These are phyloP conservation scores for Cettia cetti DNA, from an alignment of 2,113 vertebrate species.

Conservation along the genomic window DNA sequence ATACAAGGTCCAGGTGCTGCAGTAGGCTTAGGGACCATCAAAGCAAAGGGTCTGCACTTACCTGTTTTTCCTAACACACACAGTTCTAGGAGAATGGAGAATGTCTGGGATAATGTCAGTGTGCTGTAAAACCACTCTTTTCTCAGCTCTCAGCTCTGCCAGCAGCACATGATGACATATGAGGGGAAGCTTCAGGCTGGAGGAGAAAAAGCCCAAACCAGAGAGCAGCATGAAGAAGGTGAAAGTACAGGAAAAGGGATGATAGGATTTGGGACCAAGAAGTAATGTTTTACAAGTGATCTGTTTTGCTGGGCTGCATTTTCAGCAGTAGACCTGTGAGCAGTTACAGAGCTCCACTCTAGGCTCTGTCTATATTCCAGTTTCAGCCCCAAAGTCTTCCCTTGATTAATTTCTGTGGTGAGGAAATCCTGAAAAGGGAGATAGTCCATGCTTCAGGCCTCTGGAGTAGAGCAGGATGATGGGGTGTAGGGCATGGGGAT, in stretches of 20 bases:
- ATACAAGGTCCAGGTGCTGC: neutral
- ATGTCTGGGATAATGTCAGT: neutral
- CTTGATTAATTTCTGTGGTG: neutral
- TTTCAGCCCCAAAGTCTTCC: neutral
- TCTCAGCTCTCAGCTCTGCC: neutral
- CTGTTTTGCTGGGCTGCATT: neutral
- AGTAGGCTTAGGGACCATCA: neutral
- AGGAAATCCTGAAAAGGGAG: neutral
- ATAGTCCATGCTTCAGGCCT: neutral
- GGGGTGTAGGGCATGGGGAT: neutral
- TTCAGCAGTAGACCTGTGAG: neutral
- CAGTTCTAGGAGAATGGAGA: neutral
- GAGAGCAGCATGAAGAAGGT: too few relatives aligned
- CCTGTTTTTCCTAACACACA: neutral
- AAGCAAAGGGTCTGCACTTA: neutral
- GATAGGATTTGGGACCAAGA: neutral
- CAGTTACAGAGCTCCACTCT: neutral
- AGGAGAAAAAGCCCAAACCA: neutral
- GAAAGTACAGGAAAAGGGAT: neutral
- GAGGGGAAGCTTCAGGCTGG: neutral
- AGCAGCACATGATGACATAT: accelerated
- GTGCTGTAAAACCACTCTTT: neutral
- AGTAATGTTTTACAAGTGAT: neutral
- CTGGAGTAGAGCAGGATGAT: neutral
- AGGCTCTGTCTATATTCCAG: neutral